Percentiles rank a stretch among this genome's conserved stretches.
Conservation (phyloP, 2,113 vertebrate genomes). For the Acanthisitta chloris region DNA sequence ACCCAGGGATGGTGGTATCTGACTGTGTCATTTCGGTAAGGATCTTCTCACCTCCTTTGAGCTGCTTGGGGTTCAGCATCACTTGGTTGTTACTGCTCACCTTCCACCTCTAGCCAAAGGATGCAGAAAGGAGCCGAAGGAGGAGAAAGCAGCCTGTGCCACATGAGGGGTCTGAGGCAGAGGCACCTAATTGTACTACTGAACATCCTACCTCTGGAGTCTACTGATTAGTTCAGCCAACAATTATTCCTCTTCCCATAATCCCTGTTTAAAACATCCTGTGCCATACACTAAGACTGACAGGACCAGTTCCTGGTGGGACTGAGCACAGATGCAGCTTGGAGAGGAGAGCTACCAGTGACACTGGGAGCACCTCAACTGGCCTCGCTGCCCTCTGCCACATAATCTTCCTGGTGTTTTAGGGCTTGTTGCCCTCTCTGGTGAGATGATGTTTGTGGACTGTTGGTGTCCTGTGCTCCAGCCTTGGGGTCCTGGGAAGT, state of each 20-base stretch:
- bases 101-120: background rate
- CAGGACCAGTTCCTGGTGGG: background rate
- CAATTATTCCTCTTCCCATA: background rate
- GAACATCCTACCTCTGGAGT: background rate
- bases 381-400: background rate
- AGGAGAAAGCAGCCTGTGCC: background rate
- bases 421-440: background rate
- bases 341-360: background rate
- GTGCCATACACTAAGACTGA: background rate
- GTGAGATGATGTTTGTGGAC: background rate
- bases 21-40: background rate
- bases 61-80: background rate
- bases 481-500: background rate
- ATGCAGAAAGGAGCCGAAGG: background rate
- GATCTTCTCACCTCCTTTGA: background rate
- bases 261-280: background rate
- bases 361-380: background rate
- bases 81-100: background rate
- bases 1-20: background rate
- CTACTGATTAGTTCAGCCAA: background rate
- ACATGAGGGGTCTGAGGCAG: background rate
- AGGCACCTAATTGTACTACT: background rate
- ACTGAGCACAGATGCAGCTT: background rate
- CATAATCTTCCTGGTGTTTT: accelerated
- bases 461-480: background rate